phyloP scores from a whole-genome alignment of 2,113 vertebrate genomes.

The Tragulus kanchil region DNA sequence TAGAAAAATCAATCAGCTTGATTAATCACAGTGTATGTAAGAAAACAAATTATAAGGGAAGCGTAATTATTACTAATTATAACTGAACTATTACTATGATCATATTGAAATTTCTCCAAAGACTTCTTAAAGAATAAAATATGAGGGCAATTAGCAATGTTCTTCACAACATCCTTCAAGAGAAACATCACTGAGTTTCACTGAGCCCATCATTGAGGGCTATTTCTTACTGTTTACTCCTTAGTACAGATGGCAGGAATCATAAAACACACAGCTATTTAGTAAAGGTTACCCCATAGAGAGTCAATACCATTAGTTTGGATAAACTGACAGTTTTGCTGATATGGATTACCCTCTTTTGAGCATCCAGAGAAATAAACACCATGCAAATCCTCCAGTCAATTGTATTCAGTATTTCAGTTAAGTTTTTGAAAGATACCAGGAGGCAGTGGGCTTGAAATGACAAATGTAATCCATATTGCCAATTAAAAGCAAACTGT shows the following conservation, averaged over 20 bases:
- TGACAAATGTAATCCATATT: background rate
- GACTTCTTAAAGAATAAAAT: constrained; percentile 30
- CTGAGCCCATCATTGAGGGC: too few species aligned
- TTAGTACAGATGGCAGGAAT: background rate
- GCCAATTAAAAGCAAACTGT: background rate
- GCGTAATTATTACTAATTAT: constrained; percentile 34
- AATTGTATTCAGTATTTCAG: background rate
- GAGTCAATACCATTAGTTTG: background rate
- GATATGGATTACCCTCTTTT: background rate
- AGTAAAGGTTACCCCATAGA: background rate
- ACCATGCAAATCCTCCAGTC: background rate
- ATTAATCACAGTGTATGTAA: constrained; percentile 26
- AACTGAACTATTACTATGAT: constrained; percentile 43
- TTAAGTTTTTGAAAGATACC: background rate
- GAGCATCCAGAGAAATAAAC: background rate
- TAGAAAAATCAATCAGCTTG: background rate
- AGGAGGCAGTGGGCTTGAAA: background rate
- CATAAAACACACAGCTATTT: background rate
- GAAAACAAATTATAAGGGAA: constrained; percentile 11
- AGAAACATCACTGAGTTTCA: background rate
- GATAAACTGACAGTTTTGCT: background rate
- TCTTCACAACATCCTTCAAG: background rate
- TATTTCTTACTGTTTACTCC: background rate
- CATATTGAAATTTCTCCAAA: constrained; percentile 44
- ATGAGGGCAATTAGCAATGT: constrained; percentile 8